phyloP scores from a whole-genome alignment of 2,888 invertebrate species.

The Rotaria socialis region DNA sequence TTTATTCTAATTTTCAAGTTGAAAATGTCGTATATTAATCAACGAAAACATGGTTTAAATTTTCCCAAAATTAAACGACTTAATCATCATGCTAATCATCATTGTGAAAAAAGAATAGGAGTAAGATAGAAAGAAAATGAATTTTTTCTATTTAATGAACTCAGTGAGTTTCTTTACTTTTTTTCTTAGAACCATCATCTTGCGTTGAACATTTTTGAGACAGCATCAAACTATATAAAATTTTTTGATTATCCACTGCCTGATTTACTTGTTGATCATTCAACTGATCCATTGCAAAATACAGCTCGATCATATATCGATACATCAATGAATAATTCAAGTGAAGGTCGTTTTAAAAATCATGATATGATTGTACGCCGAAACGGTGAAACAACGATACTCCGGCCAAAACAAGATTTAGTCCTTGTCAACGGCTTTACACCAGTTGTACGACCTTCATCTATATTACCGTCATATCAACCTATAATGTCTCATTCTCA shows the following conservation, averaged over 20 bases:
- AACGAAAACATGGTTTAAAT: background rate
- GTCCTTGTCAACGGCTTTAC: constrained; percentile 6
- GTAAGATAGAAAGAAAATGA: background rate
- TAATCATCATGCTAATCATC: background rate
- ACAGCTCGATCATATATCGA: background rate
- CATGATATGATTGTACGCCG: background rate
- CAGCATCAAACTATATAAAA: background rate
- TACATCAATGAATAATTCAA: too few relatives aligned
- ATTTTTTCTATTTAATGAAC: background rate
- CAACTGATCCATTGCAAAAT: constrained; percentile 14
- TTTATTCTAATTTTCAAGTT: background rate
- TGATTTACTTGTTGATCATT: background rate
- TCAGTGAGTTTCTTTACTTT: too few relatives aligned
- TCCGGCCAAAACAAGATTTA: constrained; percentile 8
- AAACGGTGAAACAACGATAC: background rate
- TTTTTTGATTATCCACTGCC: background rate
- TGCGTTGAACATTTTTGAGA: background rate
- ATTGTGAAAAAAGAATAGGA: background rate
- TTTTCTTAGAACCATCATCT: background rate
- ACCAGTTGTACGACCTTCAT: constrained; percentile 1
- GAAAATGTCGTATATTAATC: background rate
- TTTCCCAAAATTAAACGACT: background rate
- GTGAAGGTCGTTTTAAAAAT: constrained; percentile 11
- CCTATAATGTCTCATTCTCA: constrained; percentile 9
- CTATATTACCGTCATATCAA: background rate